Conservation (phyloP, 2,113 vertebrate genomes). For the Gavialis gangeticus region DNA sequence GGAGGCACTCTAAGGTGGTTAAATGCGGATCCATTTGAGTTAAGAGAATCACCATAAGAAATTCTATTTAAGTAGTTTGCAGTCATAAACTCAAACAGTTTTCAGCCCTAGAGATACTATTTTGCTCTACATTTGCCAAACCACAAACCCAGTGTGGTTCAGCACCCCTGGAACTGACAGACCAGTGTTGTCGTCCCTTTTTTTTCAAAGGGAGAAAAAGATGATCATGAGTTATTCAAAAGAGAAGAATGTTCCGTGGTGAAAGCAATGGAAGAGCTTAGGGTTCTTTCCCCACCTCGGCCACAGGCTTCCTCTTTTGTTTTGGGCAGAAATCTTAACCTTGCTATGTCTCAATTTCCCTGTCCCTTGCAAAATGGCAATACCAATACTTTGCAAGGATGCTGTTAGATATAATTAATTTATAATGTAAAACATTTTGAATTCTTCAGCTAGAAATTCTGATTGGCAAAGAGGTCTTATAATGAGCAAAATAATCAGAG, state of each 20-base stretch:
- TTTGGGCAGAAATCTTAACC: not conserved
- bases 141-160: conserved; percentile 16
- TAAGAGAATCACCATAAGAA: not conserved
- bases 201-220: conserved; percentile 5
- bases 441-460: fast-evolving
- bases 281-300: not conserved
- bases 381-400: not conserved
- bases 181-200: not conserved
- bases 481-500: fast-evolving
- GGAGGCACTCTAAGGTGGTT: not conserved
- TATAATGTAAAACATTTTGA: not conserved
- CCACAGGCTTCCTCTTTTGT: conserved; percentile 20
- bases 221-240: not conserved
- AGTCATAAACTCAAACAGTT: not conserved
- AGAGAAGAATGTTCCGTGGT: conserved; percentile 31
- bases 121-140: conserved; percentile 45
- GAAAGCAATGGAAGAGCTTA: conserved; percentile 20
- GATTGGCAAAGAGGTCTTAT: not conserved
- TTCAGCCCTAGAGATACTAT: conserved; percentile 10
- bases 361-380: not conserved
- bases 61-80: conserved; percentile 24
- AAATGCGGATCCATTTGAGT: conserved; percentile 10
- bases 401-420: not conserved
- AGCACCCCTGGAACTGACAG: conserved; percentile 15
- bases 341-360: not conserved